Base-by-base conservation (phyloP, 30 jellyfish, hydroid and myxozoan species). In the Clytia hemisphaerica region DNA sequence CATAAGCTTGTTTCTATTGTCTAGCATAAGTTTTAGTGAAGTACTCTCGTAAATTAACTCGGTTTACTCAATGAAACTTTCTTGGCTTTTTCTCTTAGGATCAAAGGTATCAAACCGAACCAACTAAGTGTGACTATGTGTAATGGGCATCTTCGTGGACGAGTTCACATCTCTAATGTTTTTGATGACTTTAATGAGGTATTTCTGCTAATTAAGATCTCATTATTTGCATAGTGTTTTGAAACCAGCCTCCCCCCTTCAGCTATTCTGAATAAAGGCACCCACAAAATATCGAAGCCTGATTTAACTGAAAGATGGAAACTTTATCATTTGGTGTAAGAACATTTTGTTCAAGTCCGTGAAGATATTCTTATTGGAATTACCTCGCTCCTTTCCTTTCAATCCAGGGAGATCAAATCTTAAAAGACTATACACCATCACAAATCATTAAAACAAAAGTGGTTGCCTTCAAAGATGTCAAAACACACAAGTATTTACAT, bases 401-500 rank as follows among this genome's bases (percentile, higher is more conserved):
- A n/a, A 16, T 22, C 22, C 32, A 89, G 98, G 98, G 98, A 0
- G 28, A 25, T 12, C 72, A 83, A 22, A 95, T 95, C 2, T 54
- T 89, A 21, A 75, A 77, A 29, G 88, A 57, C 16, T 82, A 29
- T 49, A 61, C 54, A 32, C 69, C 73, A 19, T 82, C 93, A 10
- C 95, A 82, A 27, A 64, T 74, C 10, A 40, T 89, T 19, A 31
- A 76, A 25, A 93, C 95, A 59, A 75, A 72, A 71, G 67, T 89
- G 14, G 64, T 89, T 40, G 98, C 94, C 12, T 89, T 81, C 35
- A 68, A 95, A 26, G 95, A 89, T 64, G 49, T 78, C 27, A 82
- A 82, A 61, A 67, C 95, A 30, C 85, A 75, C 92, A 89, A 89
- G 98, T 89, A 82, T n/a, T 93, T 19, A 1, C 66, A n/a, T 15